Percentiles rank a stretch among this genome's conserved stretches.
These are phyloP conservation scores for Channa argus DNA, from an alignment of 2,113 vertebrate species.

Conservation along the genomic window DNA sequence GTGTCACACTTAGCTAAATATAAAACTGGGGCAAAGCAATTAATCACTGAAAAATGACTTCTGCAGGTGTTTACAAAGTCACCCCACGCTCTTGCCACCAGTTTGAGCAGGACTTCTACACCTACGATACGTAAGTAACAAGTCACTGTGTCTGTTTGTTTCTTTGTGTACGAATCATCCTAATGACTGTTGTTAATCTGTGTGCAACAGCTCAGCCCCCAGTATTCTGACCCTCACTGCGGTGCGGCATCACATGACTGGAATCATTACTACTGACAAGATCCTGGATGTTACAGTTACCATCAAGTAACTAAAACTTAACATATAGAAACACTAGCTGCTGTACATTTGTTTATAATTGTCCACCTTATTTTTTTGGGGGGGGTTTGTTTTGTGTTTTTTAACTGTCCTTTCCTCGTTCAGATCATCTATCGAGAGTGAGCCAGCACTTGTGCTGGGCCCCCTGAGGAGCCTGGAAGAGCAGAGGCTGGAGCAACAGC, in stretches of 20 bases:
- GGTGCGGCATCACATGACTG: conserved; percentile 95
- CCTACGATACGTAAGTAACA: conserved; percentile 93
- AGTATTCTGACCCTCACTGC: conserved; percentile 96
- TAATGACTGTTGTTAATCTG: conserved; percentile 1
- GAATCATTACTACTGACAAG: conserved; percentile 94
- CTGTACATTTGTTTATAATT: background rate
- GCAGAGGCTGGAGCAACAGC: conserved; percentile 91
- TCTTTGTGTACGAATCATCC: background rate
- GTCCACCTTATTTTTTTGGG: background rate
- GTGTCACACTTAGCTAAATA: conserved; percentile 59
- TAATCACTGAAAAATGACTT: conserved; percentile 57
- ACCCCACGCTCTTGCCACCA: conserved; percentile 98
- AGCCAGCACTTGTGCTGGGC: conserved; percentile 95
- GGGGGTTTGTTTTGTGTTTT: too few relatives aligned
- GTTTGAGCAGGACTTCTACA: conserved; percentile 97
- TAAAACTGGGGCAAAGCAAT: conserved; percentile 60
- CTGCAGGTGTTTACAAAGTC: conserved; percentile 96
- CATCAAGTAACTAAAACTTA: conserved; percentile 88
- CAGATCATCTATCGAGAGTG: conserved; percentile 97
- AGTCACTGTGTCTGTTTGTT: accelerated
- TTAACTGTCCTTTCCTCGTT: accelerated
- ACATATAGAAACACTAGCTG: background rate
- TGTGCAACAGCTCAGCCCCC: conserved; percentile 89
- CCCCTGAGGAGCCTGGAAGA: conserved; percentile 92
- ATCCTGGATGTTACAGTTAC: conserved; percentile 94